A percentile compares a stretch with the other conserved stretches of the same genome.
These are phyloP conservation scores for Colistium nudipinnis DNA, from an alignment of 2,113 vertebrate genomes.

Conservation along the genomic window DNA sequence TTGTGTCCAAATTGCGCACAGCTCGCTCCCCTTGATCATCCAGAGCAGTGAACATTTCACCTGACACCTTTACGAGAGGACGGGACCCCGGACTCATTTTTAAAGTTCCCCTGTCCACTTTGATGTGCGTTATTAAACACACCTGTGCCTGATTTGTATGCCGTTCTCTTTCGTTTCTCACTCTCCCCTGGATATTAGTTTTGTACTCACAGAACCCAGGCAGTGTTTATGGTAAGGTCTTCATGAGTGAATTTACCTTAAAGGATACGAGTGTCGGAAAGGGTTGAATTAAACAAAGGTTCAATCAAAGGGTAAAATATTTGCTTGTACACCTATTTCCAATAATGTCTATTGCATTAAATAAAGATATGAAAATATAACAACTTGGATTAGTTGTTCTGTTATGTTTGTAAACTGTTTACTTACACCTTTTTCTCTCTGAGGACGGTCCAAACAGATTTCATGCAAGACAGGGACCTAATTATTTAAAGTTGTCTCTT, in stretches of 20 bases:
- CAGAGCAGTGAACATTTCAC: conserved; percentile 71
- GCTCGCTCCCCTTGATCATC: conserved; percentile 75
- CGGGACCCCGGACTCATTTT: conserved; percentile 71
- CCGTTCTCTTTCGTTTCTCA: conserved; percentile 47
- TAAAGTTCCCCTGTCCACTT: conserved; percentile 65
- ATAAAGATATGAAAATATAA: background rate
- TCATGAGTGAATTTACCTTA: conserved; percentile 46
- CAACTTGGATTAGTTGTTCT: background rate
- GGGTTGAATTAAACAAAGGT: background rate
- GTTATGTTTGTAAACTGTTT: background rate
- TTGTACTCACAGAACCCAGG: conserved; percentile 41
- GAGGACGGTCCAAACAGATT: background rate
- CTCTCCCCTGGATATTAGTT: conserved; percentile 43
- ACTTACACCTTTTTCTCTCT: background rate
- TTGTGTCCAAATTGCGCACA: conserved; percentile 38
- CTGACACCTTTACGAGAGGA: conserved; percentile 82
- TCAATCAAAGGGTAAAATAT: conserved; percentile 17
- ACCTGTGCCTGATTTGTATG: conserved; percentile 72
- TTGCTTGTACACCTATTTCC: background rate
- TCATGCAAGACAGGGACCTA: background rate
- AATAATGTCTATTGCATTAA: background rate
- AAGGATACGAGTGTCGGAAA: conserved; percentile 22
- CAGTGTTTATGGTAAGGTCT: conserved; percentile 53
- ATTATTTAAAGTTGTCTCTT: background rate
- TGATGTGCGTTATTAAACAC: conserved; percentile 79